A percentile compares a stretch with the other conserved stretches of the same genome.
Evolutionary conservation across 2,113 vertebrate genomes (phyloP).

Genomic region (Sclerurus mexicanus): DNA sequence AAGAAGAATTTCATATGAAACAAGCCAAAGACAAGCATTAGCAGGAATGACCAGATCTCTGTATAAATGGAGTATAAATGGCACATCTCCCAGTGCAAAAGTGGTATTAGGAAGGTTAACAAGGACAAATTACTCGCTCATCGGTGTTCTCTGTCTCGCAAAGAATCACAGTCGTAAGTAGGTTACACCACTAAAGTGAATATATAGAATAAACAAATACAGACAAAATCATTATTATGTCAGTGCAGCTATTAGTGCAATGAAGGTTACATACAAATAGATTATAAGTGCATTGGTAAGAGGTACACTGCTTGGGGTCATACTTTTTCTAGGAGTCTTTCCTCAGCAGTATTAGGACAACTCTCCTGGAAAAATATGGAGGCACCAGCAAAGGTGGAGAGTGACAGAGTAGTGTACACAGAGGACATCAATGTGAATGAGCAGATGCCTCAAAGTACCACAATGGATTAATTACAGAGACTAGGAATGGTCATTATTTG

Average conservation of each 20-base stretch:
- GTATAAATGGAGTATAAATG: neutral
- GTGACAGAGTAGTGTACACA: neutral
- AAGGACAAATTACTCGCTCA: neutral
- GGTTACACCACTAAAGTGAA: neutral
- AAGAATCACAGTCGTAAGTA: neutral
- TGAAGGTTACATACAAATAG: neutral
- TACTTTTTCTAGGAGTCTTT: neutral
- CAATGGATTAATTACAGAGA: neutral
- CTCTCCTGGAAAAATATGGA: neutral
- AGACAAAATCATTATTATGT: neutral
- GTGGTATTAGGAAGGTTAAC: neutral
- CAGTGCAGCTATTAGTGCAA: neutral
- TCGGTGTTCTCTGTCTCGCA: neutral
- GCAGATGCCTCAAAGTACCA: neutral
- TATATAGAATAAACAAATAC: neutral
- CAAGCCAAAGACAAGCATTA: neutral
- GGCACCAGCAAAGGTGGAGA: neutral
- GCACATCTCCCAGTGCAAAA: neutral
- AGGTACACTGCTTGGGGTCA: neutral
- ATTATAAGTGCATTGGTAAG: neutral
- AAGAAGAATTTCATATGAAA: neutral
- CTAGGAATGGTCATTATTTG: neutral
- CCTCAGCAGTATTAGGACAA: neutral
- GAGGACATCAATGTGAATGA: neutral
- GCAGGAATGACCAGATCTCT: neutral